These are phyloP conservation scores for Delia radicum DNA, from an alignment of 1,140 invertebrate species.

Conservation along the genomic window DNA sequence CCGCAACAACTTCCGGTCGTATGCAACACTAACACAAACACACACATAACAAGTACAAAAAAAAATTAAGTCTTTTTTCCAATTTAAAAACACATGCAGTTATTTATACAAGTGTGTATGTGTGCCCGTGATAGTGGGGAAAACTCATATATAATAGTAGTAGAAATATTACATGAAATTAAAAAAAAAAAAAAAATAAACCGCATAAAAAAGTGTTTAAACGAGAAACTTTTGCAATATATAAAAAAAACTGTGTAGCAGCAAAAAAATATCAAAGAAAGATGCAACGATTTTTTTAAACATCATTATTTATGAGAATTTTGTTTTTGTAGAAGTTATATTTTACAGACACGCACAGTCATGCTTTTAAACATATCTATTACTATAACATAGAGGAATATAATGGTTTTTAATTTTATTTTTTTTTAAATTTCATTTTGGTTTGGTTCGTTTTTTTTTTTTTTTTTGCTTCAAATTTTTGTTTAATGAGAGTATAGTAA, in stretches of 20 bases:
- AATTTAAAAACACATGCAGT: not conserved
- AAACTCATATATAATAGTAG: not conserved
- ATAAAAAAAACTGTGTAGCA: not conserved
- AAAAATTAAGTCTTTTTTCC: not conserved
- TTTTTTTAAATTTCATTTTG: not conserved
- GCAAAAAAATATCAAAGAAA: not conserved
- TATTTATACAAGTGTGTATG: not conserved
- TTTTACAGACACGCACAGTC: not conserved
- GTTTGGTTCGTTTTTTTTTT: not conserved
- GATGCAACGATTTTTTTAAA: not conserved
- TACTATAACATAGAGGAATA: not conserved
- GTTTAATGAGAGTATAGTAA: not conserved
- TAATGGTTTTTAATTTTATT: not conserved
- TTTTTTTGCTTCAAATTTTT: not conserved
- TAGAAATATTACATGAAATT: too few relatives aligned
- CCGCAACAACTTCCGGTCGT: conserved; percentile 26
- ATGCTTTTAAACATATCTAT: not conserved
- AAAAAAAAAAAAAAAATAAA: not conserved
- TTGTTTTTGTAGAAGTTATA: not conserved
- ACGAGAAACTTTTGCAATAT: not conserved
- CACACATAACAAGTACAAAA: conserved; percentile 1
- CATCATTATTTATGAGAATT: not conserved
- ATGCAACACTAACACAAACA: not conserved
- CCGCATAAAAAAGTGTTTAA: not conserved
- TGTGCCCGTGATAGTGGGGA: not conserved